Base-by-base conservation (phyloP, 2,113 vertebrate species). In the Stigmatopora argus region DNA sequence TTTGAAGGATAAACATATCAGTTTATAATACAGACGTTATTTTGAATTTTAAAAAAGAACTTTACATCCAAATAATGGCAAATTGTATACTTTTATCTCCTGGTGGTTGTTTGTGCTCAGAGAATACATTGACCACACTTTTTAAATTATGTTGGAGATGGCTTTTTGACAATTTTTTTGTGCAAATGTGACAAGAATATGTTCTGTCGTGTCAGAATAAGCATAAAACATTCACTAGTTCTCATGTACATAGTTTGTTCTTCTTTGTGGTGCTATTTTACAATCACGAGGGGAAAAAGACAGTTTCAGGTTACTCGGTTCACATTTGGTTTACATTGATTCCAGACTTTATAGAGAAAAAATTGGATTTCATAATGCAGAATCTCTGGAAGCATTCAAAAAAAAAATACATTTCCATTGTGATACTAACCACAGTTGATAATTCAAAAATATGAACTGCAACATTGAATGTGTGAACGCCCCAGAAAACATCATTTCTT, bases 151-250 rank as follows among this genome's bases (percentile, higher is more conserved):
- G 79, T 3, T 76, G 77, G 69, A 83, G 76, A 82, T 78, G 74
- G 73, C 74, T 79, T 86, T 85, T 81, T 56, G 21, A 26, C 26
- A 35, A 70, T 72, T 82, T 84, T 45, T 48, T 72, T 74, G 80
- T 84, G 79, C 79, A 87, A 83, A 88, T 88, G 85, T 89, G 85
- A 86, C 82, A 67, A 82, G 77, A 78, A 79, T 82, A 81, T 83
- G 77, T 84, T 83, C 69, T 78, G 70, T 52, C 73, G 73, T 85
- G 75, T 85, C 65, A 78, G 76, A 78, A 80, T 70, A 76, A 72
- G 70, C 78, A 84, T 86, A 80, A 77, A 78, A 80, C 77, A 81
- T 85, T 85, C 76, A 83, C 67, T 70, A 82, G 86, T 89, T 89
- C 84, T 89, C 85, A 85, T 87, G 82, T 88, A 87, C 4, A 85